These are phyloP conservation scores for Scaptodrosophila latifasciaeformis DNA, from an alignment of 2,888 invertebrate species.

Conservation along the genomic window DNA sequence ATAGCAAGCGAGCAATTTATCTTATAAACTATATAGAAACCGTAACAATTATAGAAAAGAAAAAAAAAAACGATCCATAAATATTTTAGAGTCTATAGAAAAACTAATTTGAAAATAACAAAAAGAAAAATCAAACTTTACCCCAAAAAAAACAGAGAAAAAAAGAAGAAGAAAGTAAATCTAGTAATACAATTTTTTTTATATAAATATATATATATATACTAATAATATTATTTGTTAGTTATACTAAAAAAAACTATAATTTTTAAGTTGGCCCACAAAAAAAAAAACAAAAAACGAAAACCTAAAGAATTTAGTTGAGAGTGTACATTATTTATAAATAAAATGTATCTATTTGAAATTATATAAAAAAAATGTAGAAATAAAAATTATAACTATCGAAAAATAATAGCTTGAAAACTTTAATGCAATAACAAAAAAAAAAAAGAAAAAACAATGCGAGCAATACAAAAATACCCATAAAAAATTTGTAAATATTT, in stretches of 20 bases:
- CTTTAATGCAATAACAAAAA: too few relatives aligned
- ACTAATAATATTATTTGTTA: neutral
- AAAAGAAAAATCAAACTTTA: neutral
- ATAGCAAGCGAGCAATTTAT: conserved; percentile 4
- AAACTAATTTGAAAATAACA: neutral
- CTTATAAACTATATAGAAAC: neutral
- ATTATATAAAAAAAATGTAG: too few relatives aligned
- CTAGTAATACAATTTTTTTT: neutral
- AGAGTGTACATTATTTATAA: neutral
- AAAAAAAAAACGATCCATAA: neutral
- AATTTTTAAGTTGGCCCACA: too few relatives aligned
- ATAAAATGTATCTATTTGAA: neutral
- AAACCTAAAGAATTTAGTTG: neutral
- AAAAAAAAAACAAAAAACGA: neutral
- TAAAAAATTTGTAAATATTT: too few relatives aligned
- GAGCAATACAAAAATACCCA: too few relatives aligned
- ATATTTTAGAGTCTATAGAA: neutral
- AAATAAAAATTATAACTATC: too few relatives aligned
- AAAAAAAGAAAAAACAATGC: too few relatives aligned
- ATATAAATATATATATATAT: neutral
- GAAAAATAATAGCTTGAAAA: too few relatives aligned
- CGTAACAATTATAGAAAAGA: neutral
- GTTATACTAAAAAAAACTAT: too few relatives aligned
- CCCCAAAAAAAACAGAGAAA: neutral
- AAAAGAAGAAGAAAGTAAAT: neutral